Base-by-base conservation (phyloP, 1,140 invertebrate species). In the Drosophila lowei region DNA sequence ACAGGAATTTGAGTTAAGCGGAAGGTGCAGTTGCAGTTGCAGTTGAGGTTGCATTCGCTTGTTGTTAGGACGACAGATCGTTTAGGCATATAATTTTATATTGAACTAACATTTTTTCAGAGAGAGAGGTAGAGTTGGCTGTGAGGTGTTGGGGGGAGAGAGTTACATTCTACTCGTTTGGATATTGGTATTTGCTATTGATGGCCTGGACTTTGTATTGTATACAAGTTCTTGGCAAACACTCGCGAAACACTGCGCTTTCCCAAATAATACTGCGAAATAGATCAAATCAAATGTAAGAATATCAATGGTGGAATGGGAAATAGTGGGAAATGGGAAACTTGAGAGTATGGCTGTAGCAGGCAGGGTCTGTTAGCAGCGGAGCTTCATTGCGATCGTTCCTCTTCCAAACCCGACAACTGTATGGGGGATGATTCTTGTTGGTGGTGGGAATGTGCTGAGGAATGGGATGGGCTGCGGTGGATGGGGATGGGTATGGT, bases 261-360 rank as follows among this genome's bases (percentile, higher is more conserved):
- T 75, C 84, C 84, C 78, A 89, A 77, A 77, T 63, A 73, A 79
- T 89, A 90, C 89, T 90, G 89, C 65, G 77, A 84, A 90, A 84
- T 89, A 75, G 66, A 90, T 80, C 59, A 77, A 72, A 83, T 83
- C 77, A 79, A 57, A 81, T 60, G 77, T 60, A 83, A 74, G 44
- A 85, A 76, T 62, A 80, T 64, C 61, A 66, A 18, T 18, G 18
- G 18, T 72, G 59, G 65, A 67, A 65, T 56, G 18, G 54, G 64
- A 48, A 62, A 68, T 48, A 70, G 43, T 60, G 48, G 65, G 55
- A 49, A 52, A 53, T 34, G 30, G 15, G 49, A 44, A 59, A 72
- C 65, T 63, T 67, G 74, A 65, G 44, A 65, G 25, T 64, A 83
- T 0, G 2, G 38, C 28, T 16, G 46, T 34, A 34, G 9, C 9